Percentiles rank a stretch among this genome's conserved stretches.
phyloP scores from a whole-genome alignment of 1,140 invertebrate genomes.

The Battus philenor region DNA sequence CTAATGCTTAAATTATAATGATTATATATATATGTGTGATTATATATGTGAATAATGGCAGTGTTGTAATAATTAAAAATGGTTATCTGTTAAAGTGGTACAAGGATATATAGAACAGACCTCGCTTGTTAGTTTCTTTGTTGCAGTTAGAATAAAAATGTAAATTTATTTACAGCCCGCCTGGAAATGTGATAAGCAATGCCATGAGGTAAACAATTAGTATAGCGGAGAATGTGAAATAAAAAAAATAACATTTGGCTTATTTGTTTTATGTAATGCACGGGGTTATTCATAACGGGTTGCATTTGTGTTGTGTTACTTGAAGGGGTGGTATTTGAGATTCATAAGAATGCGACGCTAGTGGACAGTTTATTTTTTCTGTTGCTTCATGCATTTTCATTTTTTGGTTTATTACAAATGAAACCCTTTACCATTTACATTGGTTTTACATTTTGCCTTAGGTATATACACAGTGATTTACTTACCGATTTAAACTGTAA shows the following conservation, averaged over 20 bases:
- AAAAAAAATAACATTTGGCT: conserved; percentile 15
- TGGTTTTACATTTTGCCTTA: too few relatives aligned
- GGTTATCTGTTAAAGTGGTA: too few relatives aligned
- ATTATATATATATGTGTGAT: too few relatives aligned
- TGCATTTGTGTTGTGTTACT: neutral
- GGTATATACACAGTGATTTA: too few relatives aligned
- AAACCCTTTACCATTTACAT: neutral
- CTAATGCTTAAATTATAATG: too few relatives aligned
- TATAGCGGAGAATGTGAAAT: conserved; percentile 28
- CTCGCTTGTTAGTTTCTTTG: neutral
- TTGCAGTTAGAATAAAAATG: neutral
- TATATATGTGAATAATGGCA: too few relatives aligned
- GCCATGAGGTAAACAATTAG: conserved; percentile 48
- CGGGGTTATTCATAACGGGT: conserved; percentile 15
- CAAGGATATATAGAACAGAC: too few relatives aligned
- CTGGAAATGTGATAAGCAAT: conserved; percentile 51
- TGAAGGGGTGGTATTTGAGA: neutral
- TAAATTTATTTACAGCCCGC: conserved; percentile 49
- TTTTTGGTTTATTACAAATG: too few relatives aligned
- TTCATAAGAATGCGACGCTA: too few relatives aligned
- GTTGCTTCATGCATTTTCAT: neutral
- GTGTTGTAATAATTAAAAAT: too few relatives aligned
- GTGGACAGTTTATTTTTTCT: too few relatives aligned
- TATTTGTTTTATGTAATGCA: conserved; percentile 23
- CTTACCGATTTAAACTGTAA: too few relatives aligned